Evolutionary conservation across 2,113 vertebrate species (phyloP).

Genomic region (Clinocottus analis): DNA sequence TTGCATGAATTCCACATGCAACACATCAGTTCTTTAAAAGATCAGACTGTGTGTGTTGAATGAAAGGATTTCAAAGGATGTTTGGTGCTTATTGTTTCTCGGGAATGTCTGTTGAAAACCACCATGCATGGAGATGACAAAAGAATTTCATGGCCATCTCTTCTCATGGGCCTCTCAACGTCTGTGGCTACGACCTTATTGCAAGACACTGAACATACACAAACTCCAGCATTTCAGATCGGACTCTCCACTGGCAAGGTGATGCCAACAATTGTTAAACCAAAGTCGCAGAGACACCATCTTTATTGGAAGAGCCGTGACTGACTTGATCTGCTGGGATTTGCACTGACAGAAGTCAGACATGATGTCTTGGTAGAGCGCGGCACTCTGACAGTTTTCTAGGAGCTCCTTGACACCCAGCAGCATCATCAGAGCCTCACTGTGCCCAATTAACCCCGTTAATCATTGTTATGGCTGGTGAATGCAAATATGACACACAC

Average conservation of each 20-base stretch:
- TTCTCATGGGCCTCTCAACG: conserved; percentile 18
- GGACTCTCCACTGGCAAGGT: conserved; percentile 4
- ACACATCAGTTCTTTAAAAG: conserved; percentile 38
- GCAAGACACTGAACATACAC: conserved; percentile 15
- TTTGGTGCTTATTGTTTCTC: conserved; percentile 27
- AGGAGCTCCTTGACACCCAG: conserved; percentile 56
- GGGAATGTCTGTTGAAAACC: conserved; percentile 33
- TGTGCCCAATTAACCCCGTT: conserved; percentile 72
- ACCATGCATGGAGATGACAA: conserved; percentile 10
- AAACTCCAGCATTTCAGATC: conserved; percentile 8
- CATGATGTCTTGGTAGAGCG: conserved; percentile 30
- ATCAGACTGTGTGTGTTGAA: conserved; percentile 11
- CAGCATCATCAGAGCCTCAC: conserved; percentile 60
- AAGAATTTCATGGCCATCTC: conserved; percentile 17
- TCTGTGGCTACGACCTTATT: not conserved
- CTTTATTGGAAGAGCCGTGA: conserved; percentile 31
- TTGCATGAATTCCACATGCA: conserved; percentile 48
- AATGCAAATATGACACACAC: conserved; percentile 55
- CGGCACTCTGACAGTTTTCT: conserved; percentile 59
- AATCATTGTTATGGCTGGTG: conserved; percentile 65
- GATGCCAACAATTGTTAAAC: conserved; percentile 16
- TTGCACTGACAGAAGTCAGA: conserved; percentile 53
- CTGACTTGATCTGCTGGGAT: conserved; percentile 49
- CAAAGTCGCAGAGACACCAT: not conserved
- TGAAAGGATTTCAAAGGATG: conserved; percentile 28